phyloP scores from a whole-genome alignment of 2,797 vertebrate species.

The Pseudochirops cupreus region DNA sequence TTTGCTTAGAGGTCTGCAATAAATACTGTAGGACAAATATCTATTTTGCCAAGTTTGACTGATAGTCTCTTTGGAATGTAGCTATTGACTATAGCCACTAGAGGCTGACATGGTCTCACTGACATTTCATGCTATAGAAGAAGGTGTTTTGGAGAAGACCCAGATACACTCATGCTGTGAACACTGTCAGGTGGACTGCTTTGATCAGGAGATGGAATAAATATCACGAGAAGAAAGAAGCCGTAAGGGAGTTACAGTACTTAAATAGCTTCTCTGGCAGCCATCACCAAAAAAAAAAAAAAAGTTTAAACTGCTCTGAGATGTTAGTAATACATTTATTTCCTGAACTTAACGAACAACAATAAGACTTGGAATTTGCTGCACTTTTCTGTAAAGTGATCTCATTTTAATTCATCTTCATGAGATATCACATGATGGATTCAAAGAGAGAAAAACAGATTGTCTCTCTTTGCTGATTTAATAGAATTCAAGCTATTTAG shows the following conservation, averaged over 20 bases:
- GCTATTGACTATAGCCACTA: constrained; percentile 19
- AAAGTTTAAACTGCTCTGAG: neutral
- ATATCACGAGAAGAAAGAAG: constrained; percentile 24
- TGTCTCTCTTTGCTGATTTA: constrained; percentile 13
- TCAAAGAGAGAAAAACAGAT: constrained; percentile 10
- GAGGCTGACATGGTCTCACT: constrained; percentile 31
- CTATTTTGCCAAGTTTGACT: neutral
- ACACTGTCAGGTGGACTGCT: neutral
- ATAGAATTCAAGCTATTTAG: constrained; percentile 13
- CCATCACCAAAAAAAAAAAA: constrained; percentile 3
- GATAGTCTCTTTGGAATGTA: neutral
- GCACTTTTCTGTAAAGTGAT: constrained; percentile 15
- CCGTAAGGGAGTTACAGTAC: neutral
- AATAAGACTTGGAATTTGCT: neutral
- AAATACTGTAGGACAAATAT: neutral
- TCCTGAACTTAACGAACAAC: neutral
- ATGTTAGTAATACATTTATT: neutral
- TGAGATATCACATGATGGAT: neutral
- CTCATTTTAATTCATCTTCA: constrained; percentile 17
- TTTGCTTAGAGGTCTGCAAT: fast-evolving
- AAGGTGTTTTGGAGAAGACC: constrained; percentile 47
- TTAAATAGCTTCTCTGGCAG: constrained; percentile 33
- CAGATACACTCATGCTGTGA: constrained; percentile 21
- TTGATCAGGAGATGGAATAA: constrained; percentile 41
- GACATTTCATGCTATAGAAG: neutral